phyloP scores from a whole-genome alignment of 2,113 vertebrate species.

The Euleptes europaea region DNA sequence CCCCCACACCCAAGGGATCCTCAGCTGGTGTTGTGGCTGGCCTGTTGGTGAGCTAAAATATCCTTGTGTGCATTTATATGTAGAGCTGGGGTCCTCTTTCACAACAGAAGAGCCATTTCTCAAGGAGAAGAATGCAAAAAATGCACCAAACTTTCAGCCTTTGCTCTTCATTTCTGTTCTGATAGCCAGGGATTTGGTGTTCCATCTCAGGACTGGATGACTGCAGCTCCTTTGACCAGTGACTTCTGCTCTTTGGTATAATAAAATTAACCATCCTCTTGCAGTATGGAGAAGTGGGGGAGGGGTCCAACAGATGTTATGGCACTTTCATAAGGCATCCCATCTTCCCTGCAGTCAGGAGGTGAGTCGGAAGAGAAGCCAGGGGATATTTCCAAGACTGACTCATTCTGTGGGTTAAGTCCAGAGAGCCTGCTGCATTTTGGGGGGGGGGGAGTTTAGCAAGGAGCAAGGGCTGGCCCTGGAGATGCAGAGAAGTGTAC shows the following conservation, averaged over 20 bases:
- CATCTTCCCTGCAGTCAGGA: background rate
- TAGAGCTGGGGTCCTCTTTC: background rate
- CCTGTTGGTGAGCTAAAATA: background rate
- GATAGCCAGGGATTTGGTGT: background rate
- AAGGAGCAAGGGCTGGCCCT: background rate
- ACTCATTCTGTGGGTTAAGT: accelerated
- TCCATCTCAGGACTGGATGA: background rate
- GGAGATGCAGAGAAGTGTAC: background rate
- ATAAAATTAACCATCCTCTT: background rate
- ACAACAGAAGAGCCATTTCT: background rate
- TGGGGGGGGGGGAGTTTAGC: accelerated
- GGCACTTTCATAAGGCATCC: background rate
- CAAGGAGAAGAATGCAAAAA: background rate
- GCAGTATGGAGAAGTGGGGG: background rate
- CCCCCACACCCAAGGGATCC: background rate
- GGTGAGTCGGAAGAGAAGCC: background rate
- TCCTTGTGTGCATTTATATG: too few relatives aligned
- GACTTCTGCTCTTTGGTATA: background rate
- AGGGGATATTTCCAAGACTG: background rate
- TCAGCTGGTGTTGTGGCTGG: background rate
- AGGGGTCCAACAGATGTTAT: background rate
- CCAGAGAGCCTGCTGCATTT: background rate
- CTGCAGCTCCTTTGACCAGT: background rate
- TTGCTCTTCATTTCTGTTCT: background rate
- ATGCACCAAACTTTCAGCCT: background rate